phyloP scores from a whole-genome alignment of 2,888 invertebrate genomes.

The Lymantria monacha region DNA sequence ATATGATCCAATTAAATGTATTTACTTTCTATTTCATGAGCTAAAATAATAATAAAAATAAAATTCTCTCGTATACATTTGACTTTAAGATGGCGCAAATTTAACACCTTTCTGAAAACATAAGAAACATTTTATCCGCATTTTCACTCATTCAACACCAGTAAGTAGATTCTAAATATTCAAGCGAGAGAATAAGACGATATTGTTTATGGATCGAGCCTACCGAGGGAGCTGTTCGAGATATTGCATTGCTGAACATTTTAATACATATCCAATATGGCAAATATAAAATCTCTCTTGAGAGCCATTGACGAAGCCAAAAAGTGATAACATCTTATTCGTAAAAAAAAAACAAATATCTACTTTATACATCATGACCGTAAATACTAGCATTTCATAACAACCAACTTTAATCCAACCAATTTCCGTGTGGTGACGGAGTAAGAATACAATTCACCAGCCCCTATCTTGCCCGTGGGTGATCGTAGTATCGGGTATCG shows the following conservation, averaged over 20 bases:
- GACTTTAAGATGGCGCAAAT: too few relatives aligned
- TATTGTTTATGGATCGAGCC: conserved; percentile 21
- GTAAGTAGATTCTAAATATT: conserved; percentile 26
- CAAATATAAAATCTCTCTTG: conserved; percentile 8
- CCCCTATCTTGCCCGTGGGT: too few relatives aligned
- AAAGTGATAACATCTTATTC: not conserved
- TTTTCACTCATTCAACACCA: conserved; percentile 8
- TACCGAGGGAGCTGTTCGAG: conserved; percentile 16
- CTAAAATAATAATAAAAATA: too few relatives aligned
- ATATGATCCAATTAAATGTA: too few relatives aligned
- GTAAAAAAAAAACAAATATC: not conserved
- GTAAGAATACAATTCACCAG: too few relatives aligned
- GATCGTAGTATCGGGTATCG: too few relatives aligned
- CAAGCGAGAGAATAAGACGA: conserved; percentile 21
- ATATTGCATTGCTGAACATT: conserved; percentile 18
- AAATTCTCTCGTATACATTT: too few relatives aligned
- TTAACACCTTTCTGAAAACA: too few relatives aligned
- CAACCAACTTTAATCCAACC: too few relatives aligned
- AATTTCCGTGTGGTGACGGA: too few relatives aligned
- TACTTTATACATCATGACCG: not conserved
- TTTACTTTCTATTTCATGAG: too few relatives aligned
- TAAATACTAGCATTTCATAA: too few relatives aligned
- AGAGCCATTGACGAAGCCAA: not conserved
- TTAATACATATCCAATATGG: conserved; percentile 23
- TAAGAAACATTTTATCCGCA: conserved; percentile 5